Evolutionary conservation across 2,888 invertebrate species (phyloP), one percentile per base, ranked within the genome.

Genomic region (Helicoverpa assulta): DNA sequence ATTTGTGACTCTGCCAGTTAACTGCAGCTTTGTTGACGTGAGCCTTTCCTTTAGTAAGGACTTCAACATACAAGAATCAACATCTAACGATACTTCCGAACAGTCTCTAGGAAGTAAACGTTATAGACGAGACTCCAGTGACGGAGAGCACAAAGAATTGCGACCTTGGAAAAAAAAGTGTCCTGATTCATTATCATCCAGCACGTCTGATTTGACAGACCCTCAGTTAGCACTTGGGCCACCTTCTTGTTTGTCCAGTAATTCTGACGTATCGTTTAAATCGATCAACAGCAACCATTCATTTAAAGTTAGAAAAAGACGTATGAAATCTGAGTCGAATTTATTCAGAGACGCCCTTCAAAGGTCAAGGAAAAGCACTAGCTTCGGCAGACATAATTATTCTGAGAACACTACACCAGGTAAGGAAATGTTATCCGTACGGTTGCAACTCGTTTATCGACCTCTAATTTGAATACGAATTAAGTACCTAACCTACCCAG

Each of bases 211-310:
- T 65, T 74, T 90, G 58, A 86, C 82, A 5, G 91, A 92, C 7
- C 76, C 82, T 55, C 90, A 87, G 60, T 43, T 73, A 21, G 72
- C 82, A 7, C 33, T 82, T 40, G 82, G 67, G n/a, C 78, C 80
- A 43, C 87, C 89, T 21, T 85, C 89, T 2, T 87, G 86, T 70
- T 86, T 92, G 43, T 92, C 92, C 18, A 93, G 94, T 58, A 87
- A 88, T 62, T 94, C 94, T 5, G 94, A 94, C 26, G 80, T 84
- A 40, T 95, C 95, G 2, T 95, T 95, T 77, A 95, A 95, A 82
- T 95, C 95, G 1, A 82, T 93, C 19, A 91, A 89, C 67, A 95
- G 93, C 67, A 94, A 91, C 70, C 88, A 89, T 72, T 93, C 94
- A 2, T 92, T 83, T 54, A 95, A 93, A 89, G 86, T 92, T 29